Evolutionary conservation across 2,797 vertebrate species (phyloP).

Genomic region (Schizopygopsis malacanthus): DNA sequence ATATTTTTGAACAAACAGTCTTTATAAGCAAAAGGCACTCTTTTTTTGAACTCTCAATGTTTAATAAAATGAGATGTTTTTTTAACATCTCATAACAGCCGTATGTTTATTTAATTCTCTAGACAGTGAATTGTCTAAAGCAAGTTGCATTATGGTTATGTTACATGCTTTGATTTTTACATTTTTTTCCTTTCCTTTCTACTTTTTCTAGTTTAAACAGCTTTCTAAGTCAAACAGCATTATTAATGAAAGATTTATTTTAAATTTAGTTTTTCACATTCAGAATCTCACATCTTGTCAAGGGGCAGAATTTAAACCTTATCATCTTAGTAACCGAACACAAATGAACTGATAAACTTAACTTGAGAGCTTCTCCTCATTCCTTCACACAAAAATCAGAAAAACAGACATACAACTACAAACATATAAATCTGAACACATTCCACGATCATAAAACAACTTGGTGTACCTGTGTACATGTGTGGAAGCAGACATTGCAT

Average conservation of each 20-base stretch:
- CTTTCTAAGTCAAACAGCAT: neutral
- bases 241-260: constrained; percentile 31
- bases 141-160: neutral
- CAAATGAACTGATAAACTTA: neutral
- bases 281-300: neutral
- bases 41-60: neutral
- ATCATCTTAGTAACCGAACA: constrained; percentile 1
- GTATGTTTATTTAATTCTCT: neutral
- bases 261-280: neutral
- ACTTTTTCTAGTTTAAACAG: neutral
- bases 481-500: neutral
- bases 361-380: neutral
- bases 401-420: constrained; percentile 11
- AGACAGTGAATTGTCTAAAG: neutral
- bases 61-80: constrained; percentile 36
- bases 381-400: constrained; percentile 16
- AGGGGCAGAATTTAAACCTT: neutral
- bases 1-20: constrained; percentile 4
- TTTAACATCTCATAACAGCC: too few species aligned
- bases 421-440: constrained; percentile 31
- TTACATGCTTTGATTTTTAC: neutral
- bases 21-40: constrained; percentile 11
- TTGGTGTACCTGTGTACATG: neutral
- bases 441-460: constrained; percentile 2
- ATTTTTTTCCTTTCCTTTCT: neutral